Conservation (phyloP, 1,140 invertebrate species). For the Drosophila pallidifrons region DNA sequence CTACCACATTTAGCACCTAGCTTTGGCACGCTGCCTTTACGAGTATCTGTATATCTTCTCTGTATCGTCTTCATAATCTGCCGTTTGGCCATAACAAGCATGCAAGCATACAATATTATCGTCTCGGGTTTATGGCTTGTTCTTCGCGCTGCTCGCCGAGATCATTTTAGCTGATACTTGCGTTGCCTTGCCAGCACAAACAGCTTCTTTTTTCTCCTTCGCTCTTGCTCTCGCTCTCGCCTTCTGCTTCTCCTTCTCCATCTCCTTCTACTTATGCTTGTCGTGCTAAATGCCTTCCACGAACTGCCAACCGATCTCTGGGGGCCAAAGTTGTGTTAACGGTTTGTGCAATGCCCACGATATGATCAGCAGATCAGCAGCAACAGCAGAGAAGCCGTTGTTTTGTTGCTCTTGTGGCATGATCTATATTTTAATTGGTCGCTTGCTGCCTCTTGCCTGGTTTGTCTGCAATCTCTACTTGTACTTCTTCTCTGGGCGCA, state of each 20-base stretch:
- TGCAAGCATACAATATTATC: conserved; percentile 55
- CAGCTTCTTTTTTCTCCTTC: conserved; percentile 23
- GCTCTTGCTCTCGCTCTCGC: not conserved
- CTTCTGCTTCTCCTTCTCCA: not conserved
- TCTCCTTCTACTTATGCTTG: conserved; percentile 15
- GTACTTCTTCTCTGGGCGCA: conserved; percentile 13
- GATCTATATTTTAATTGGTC: conserved; percentile 83
- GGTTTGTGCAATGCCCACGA: conserved; percentile 59
- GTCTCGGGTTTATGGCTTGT: conserved; percentile 74
- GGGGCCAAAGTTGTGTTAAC: conserved; percentile 60
- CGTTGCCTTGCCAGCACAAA: not conserved
- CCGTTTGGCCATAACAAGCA: conserved; percentile 67
- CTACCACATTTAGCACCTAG: conserved; percentile 78
- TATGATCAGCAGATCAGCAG: conserved; percentile 53
- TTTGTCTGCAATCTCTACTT: conserved; percentile 16
- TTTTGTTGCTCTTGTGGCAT: conserved; percentile 46
- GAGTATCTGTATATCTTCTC: conserved; percentile 24
- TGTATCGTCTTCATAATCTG: conserved; percentile 32
- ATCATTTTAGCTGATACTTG: conserved; percentile 60
- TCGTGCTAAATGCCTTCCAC: conserved; percentile 73
- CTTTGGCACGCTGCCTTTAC: conserved; percentile 22
- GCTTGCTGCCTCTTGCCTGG: conserved; percentile 41
- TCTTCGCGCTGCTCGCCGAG: conserved; percentile 59
- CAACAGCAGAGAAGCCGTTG: not conserved
- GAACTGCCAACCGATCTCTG: conserved; percentile 61